Evolutionary conservation across 2,797 vertebrate species (phyloP), one percentile per base, ranked within the genome.

Genomic region (Carduelis carduelis): DNA sequence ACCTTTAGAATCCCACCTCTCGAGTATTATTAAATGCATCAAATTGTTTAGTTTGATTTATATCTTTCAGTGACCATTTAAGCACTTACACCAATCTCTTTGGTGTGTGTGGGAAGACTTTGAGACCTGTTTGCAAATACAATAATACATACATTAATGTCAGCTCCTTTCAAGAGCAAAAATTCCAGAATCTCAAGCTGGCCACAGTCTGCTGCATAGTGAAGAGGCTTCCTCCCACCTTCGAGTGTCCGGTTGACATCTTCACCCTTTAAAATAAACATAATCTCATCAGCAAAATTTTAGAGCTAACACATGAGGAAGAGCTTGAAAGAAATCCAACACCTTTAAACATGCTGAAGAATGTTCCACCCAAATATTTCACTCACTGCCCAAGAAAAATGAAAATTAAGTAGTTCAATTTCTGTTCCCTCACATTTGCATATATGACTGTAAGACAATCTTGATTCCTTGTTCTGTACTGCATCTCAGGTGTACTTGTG

Each of bases 161-260:
- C 98, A 56, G 99, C 99, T 97, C 99, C 99, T 98, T 98, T 98
- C 90, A 99, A 98, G 83, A 99, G 97, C 72, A 99, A 98, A 92
- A 98, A 99, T 89, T 99, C 98, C 97, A 99, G 83, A 82, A 99
- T 98, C 49, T 99, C 98, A 53, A 96, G 91, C 39, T 99, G 99
- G 75, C 99, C 99, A 61, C 98, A 99, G 97, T 99, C 99, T 47
- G 98, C 98, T 86, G 99, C 99, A 50, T 98, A 98, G 96, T 99
- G 99, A 96, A 99, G 98, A 87, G 99, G 99, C 95, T 98, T 99
- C 91, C 99, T 98, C 52, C 99, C 99, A 37, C 98, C 98, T 65
- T 98, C 98, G 89, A 99, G 97, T 57, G 98, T 98, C 94, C 98
- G 97, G 97, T 99, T 99, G 88, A 99, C 99, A 95, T 99, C 99